Evolutionary conservation across 2,113 vertebrate species (phyloP).

Genomic region (Calidris pugnax): DNA sequence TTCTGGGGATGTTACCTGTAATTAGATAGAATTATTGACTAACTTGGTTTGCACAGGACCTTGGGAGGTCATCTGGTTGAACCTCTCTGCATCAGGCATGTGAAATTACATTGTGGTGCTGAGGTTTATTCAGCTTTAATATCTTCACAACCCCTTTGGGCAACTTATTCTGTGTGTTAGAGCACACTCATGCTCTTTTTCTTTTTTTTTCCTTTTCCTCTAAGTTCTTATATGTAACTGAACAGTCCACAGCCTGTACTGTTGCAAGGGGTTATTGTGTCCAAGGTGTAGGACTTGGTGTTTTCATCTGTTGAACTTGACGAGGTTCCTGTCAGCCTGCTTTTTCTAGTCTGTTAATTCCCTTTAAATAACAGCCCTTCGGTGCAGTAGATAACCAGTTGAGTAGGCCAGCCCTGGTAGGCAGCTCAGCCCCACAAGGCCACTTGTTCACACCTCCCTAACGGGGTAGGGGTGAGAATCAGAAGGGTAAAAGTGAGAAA

Average conservation of each 20-base stretch:
- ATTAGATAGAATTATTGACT: background rate
- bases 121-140: background rate
- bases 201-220: background rate
- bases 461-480: too few relatives aligned
- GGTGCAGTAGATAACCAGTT: background rate
- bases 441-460: fast-evolving
- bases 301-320: background rate
- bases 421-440: background rate
- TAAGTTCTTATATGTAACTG: background rate
- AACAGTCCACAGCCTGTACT: background rate
- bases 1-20: background rate
- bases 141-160: background rate
- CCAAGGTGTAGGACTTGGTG: background rate
- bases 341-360: background rate
- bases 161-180: background rate
- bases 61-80: background rate
- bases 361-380: background rate
- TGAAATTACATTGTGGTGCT: background rate
- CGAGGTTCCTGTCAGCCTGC: background rate
- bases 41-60: background rate
- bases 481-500: background rate
- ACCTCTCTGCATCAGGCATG: background rate
- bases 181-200: background rate
- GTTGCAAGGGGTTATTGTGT: background rate
- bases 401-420: background rate